These are phyloP conservation scores for Paramormyrops hopkinsi DNA, from an alignment of 2,797 vertebrate genomes.

Conservation along the genomic window DNA sequence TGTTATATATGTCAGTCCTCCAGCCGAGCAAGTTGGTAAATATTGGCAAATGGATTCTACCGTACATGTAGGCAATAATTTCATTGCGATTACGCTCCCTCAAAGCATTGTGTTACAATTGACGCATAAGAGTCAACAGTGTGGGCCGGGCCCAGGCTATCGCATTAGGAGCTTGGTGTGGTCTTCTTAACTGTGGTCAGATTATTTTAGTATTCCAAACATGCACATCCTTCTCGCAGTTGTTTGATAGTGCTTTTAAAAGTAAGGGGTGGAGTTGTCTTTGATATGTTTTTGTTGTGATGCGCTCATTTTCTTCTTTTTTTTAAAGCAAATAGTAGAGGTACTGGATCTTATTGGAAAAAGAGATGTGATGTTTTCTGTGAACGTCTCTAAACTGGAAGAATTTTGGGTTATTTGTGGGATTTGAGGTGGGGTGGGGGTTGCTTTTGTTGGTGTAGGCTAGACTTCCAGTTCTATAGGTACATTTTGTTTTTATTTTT, in stretches of 20 bases:
- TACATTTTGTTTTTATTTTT: constrained; percentile 62
- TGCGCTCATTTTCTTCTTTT: constrained; percentile 44
- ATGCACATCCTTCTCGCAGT: constrained; percentile 31
- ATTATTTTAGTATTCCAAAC: constrained; percentile 47
- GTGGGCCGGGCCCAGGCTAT: constrained; percentile 58
- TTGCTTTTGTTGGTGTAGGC: constrained; percentile 57
- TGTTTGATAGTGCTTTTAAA: constrained; percentile 39
- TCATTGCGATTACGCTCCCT: neutral
- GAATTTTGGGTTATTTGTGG: constrained; percentile 61
- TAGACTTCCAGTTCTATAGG: constrained; percentile 66
- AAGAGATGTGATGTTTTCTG: constrained; percentile 72
- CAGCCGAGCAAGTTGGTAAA: neutral
- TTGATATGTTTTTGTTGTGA: constrained; percentile 45
- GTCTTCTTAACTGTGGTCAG: constrained; percentile 47
- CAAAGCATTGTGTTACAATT: neutral
- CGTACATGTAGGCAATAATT: constrained; percentile 16
- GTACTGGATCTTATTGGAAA: constrained; percentile 76
- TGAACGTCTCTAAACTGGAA: constrained; percentile 92
- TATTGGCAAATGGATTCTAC: neutral
- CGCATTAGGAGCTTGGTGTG: constrained; percentile 41
- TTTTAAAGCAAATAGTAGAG: constrained; percentile 58
- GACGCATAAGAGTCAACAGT: neutral
- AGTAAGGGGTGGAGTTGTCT: constrained; percentile 40
- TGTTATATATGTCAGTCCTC: neutral
- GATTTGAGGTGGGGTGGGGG: constrained; percentile 48